Percentiles rank a stretch among this genome's conserved stretches.
phyloP scores from a whole-genome alignment of 2,113 vertebrate species.

The Formicarius rufipectus region DNA sequence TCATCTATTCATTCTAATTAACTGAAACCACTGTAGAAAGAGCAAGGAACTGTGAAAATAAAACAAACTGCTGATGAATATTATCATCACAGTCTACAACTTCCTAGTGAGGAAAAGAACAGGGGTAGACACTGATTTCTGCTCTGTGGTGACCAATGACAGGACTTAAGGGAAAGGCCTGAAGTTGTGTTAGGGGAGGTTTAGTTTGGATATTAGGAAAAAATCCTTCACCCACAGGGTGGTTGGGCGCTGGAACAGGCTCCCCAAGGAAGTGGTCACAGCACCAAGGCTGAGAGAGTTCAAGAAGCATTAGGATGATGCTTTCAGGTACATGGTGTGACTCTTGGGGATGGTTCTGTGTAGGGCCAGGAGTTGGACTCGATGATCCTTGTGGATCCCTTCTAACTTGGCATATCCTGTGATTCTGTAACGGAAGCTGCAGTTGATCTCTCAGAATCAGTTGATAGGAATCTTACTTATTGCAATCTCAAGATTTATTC shows the following conservation, averaged over 20 bases:
- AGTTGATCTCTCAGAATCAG: neutral
- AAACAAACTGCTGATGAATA: neutral
- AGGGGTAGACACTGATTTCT: neutral
- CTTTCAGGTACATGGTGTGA: neutral
- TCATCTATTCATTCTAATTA: neutral
- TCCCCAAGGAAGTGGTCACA: neutral
- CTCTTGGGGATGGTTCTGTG: neutral
- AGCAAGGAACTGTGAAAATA: neutral
- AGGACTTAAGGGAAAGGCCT: neutral
- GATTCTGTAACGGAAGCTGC: neutral
- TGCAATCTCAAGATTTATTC: neutral
- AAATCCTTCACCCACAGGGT: too few species aligned
- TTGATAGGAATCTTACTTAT: neutral
- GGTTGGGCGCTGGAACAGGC: neutral
- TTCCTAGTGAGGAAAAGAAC: neutral
- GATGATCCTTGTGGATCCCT: neutral
- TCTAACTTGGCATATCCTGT: neutral
- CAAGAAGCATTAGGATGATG: neutral
- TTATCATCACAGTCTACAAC: neutral
- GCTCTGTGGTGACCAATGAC: neutral
- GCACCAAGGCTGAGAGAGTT: neutral
- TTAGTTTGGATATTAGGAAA: too few species aligned
- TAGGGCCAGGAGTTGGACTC: neutral
- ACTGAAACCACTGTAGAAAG: neutral
- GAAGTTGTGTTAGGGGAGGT: too few species aligned